These are phyloP conservation scores for Geophilus truncorum DNA, from an alignment of 2,888 invertebrate species.

Conservation along the genomic window DNA sequence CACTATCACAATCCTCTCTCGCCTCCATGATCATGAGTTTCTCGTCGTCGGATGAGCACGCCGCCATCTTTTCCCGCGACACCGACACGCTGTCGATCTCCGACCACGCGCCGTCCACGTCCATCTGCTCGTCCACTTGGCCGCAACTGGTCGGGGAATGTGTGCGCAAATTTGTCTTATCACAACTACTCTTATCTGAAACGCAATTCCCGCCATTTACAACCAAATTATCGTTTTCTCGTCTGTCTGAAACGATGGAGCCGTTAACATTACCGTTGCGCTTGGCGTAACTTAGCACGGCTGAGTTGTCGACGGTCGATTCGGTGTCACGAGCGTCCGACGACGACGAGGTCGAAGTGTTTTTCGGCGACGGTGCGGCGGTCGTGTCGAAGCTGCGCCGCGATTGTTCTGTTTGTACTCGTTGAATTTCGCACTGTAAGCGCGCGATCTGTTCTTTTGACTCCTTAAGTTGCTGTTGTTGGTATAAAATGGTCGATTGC, in stretches of 20 bases:
- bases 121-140: neutral
- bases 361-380: neutral
- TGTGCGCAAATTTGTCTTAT: neutral
- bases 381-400: neutral
- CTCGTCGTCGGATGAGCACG: neutral
- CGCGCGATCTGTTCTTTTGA: slow-evolving; percentile 57
- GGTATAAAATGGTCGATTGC: slow-evolving; percentile 92
- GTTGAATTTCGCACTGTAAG: slow-evolving; percentile 34
- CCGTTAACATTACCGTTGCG: neutral
- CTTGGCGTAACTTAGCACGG: neutral
- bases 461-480: slow-evolving; percentile 87
- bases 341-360: neutral
- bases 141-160: neutral
- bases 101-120: neutral
- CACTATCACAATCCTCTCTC: neutral
- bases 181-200: neutral
- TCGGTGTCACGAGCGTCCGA: neutral
- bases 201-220: neutral
- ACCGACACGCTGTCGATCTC: neutral
- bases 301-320: neutral
- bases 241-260: neutral
- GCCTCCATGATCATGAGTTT: neutral
- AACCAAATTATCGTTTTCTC: neutral
- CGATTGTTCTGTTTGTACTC: neutral
- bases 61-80: neutral